A percentile compares a stretch with the other conserved stretches of the same genome.
phyloP scores from a whole-genome alignment of 2,797 vertebrate species.

The Galagoides demidoff region DNA sequence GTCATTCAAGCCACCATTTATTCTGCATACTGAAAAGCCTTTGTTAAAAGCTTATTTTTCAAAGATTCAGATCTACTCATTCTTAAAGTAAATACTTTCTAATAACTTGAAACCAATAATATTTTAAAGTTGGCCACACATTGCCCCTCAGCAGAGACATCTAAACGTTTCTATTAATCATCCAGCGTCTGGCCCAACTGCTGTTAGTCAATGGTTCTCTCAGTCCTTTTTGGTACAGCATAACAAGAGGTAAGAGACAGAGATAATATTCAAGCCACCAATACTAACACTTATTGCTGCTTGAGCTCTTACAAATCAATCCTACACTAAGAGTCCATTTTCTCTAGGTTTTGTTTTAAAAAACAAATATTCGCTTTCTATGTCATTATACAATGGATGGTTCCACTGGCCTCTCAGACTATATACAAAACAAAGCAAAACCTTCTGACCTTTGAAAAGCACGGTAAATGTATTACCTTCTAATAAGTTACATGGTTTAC shows the following conservation, averaged over 20 bases:
- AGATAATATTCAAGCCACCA: neutral
- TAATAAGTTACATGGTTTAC: constrained; percentile 64
- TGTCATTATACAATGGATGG: constrained; percentile 7
- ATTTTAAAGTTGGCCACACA: constrained; percentile 10
- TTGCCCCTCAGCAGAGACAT: neutral
- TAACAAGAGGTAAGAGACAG: neutral
- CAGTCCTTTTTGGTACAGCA: neutral
- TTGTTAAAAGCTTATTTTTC: neutral
- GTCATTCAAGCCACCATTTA: neutral
- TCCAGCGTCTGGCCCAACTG: neutral
- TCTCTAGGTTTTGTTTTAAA: neutral
- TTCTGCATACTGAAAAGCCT: neutral
- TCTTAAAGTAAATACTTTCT: constrained; percentile 14
- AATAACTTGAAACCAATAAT: constrained; percentile 22
- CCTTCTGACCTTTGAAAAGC: constrained; percentile 17
- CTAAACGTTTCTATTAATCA: constrained; percentile 31
- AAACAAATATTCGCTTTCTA: constrained; percentile 28
- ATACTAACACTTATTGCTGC: constrained; percentile 34
- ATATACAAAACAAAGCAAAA: constrained; percentile 57
- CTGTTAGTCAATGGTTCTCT: neutral
- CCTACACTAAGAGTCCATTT: neutral
- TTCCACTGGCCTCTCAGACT: constrained; percentile 48
- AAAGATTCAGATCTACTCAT: constrained; percentile 1
- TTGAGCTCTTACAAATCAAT: constrained; percentile 59
- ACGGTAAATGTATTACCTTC: constrained; percentile 60